These are phyloP conservation scores for Trachythela sp. DNA, from an alignment of 64 coral and sea anemone species.

Conservation along the genomic window DNA sequence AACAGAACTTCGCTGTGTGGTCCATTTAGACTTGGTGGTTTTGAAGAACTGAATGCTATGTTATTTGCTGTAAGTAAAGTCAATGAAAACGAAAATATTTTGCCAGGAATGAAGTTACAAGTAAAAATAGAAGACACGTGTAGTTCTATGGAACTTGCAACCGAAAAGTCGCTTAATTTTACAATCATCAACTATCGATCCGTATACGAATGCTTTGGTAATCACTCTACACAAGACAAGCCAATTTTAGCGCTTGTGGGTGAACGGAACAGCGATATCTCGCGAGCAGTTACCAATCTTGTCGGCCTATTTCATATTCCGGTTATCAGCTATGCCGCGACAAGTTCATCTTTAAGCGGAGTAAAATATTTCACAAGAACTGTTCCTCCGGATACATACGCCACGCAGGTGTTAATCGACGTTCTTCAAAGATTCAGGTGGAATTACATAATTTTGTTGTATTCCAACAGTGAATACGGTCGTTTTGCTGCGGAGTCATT, in stretches of 20 bases:
- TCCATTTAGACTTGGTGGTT: not conserved
- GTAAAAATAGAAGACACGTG: not conserved
- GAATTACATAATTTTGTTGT: not conserved
- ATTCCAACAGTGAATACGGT: not conserved
- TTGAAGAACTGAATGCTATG: not conserved
- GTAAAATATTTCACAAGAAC: not conserved
- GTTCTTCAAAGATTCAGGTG: not conserved
- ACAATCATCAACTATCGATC: not conserved
- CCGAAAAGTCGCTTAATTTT: not conserved
- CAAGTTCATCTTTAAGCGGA: not conserved
- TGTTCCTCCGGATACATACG: not conserved
- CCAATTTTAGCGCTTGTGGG: not conserved
- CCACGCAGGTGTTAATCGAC: not conserved
- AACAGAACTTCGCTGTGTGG: not conserved
- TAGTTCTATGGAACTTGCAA: not conserved
- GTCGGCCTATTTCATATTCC: not conserved
- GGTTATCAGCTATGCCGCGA: not conserved
- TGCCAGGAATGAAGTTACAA: not conserved
- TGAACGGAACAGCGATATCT: not conserved
- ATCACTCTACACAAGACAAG: not conserved
- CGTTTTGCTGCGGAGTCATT: not conserved
- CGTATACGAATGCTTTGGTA: not conserved
- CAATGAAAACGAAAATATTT: not conserved
- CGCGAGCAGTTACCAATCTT: not conserved
- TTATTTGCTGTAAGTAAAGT: not conserved